Evolutionary conservation across 2,113 vertebrate species (phyloP), one percentile per base, ranked within the genome.

Genomic region (Balaeniceps rex): DNA sequence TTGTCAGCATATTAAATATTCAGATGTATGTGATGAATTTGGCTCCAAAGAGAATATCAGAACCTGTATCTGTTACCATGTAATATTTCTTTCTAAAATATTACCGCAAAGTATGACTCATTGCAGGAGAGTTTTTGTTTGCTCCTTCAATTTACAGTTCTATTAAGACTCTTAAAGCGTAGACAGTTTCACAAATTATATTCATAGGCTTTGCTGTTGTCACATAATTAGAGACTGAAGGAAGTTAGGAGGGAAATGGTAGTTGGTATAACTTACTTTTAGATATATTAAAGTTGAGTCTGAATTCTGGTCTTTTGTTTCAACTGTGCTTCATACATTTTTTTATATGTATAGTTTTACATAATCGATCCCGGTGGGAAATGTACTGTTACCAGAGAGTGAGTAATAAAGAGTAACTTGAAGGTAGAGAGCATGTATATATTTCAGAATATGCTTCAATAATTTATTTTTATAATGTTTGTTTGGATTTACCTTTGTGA

Each of bases 371-470:
- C 88, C 84, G 82, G 17, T 95, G 75, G 74, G 87, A 97, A 97
- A 97, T 96, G 64, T 54, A 51, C 38, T 85, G 64, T 96, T 96
- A 91, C 88, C 58, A 91, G 68, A 90, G 58, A 97, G 83, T 89
- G 85, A 90, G 80, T 96, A 94, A 94, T 97, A 97, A 96, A 96
- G 64, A 92, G 71, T 94, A 96, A 96, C 84, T 94, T 95, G 80
- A 82, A 97, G 95, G 63, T 95, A 86, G 64, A 79, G 72, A 92
- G 28, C 51, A 63, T 68, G 42, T 87, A n/a, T 93, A 16, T 96
- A 76, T 95, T 97, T 97, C 86, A 96, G 78, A 95, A 55, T 71
- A 6, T 42, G 10, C 68, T 77, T 97, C 51, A 94, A 83, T 88
- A 94, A 78, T 97, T 95, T 90, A 96, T 96, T 96, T 93, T 89